Conservation (phyloP, 2,113 vertebrate genomes). For the Percina caprodes region DNA sequence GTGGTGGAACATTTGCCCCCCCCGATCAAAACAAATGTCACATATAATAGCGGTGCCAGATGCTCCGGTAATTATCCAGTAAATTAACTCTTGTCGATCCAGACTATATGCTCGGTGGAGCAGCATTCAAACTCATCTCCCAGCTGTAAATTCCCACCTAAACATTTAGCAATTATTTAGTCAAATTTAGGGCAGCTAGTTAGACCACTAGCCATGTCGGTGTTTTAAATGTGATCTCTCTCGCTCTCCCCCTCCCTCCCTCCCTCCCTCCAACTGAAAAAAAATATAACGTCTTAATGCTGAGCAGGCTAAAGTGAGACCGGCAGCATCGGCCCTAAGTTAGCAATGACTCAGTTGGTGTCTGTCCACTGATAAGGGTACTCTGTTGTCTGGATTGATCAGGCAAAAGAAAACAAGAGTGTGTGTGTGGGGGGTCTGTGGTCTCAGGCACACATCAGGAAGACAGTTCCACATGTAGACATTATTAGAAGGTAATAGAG, state of each 20-base stretch:
- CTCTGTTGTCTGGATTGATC: constrained; percentile 54
- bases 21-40: no score
- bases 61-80: no score
- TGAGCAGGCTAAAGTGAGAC: constrained; percentile 12
- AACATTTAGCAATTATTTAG: neutral
- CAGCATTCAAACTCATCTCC: neutral
- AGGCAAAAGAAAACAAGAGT: neutral
- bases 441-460: constrained; percentile 30
- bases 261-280: neutral
- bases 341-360: constrained; percentile 30
- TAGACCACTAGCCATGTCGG: neutral
- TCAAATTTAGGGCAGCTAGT: neutral
- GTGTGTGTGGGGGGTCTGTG: no score
- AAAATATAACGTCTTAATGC: constrained; percentile 25
- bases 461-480: constrained; percentile 68
- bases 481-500: constrained; percentile 77
- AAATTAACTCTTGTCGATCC: no score
- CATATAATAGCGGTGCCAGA: no score
- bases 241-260: no score
- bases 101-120: neutral
- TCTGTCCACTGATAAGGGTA: constrained; percentile 10
- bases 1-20: no score
- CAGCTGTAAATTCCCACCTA: neutral
- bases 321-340: constrained; percentile 12
- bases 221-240: neutral